Evolutionary conservation across 2,888 invertebrate genomes (phyloP).

Genomic region (Melieria crassipennis): DNA sequence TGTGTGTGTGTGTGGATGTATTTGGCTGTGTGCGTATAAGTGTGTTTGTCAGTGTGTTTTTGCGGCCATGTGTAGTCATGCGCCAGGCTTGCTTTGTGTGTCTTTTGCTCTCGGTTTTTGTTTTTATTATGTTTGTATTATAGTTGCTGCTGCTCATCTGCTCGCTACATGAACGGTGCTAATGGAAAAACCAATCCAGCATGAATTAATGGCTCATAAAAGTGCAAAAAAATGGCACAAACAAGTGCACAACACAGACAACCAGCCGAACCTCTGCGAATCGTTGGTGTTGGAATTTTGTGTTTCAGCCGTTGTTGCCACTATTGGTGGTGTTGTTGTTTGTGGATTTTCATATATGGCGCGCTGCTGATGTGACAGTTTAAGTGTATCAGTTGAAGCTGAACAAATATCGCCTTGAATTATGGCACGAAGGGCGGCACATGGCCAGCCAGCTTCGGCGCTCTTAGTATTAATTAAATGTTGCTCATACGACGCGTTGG

Average conservation of each 20-base stretch:
- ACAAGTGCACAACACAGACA: not conserved
- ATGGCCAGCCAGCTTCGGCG: no score
- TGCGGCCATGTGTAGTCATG: not conserved
- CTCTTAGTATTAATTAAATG: no score
- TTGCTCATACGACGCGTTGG: no score
- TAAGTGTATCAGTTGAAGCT: no score
- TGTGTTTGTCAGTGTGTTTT: not conserved
- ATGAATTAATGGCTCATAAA: slow-evolving; percentile 37
- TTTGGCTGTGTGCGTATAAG: not conserved
- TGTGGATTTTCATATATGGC: not conserved
- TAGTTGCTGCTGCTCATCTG: slow-evolving; percentile 17
- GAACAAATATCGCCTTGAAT: no score
- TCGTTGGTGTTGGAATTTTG: not conserved
- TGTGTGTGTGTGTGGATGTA: not conserved
- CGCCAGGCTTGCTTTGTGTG: no score
- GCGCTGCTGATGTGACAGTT: not conserved
- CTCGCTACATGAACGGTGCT: slow-evolving; percentile 31
- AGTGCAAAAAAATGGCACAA: slow-evolving; percentile 3
- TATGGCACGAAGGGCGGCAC: no score
- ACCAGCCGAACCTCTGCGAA: not conserved
- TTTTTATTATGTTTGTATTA: not conserved
- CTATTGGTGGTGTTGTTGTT: slow-evolving; percentile 20
- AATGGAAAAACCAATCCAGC: slow-evolving; percentile 38
- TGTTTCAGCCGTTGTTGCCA: not conserved
- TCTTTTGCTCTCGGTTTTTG: not conserved